Evolutionary conservation across 1,140 invertebrate genomes (phyloP).

Genomic region (Wiebesia pumilae): DNA sequence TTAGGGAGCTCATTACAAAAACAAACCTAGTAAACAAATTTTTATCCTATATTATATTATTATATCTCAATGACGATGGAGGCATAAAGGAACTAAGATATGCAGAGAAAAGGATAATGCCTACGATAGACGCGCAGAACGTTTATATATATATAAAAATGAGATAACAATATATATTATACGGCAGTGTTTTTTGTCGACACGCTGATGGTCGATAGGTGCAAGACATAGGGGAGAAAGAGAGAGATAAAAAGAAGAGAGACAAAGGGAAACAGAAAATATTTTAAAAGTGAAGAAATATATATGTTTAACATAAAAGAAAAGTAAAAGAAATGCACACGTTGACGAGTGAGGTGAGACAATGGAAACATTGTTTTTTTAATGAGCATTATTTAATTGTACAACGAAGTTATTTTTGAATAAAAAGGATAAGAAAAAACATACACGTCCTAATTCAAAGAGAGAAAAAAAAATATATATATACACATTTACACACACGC

Average conservation of each 20-base stretch:
- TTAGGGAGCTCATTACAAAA: conserved; percentile 34
- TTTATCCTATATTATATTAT: conserved; percentile 37
- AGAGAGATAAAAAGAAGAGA: conserved; percentile 59
- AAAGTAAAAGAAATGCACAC: conserved; percentile 40
- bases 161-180: conserved; percentile 20
- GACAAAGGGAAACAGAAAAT: conserved; percentile 57
- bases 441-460: conserved; percentile 32
- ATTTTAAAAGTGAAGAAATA: conserved; percentile 31
- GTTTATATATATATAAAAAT: conserved; percentile 34
- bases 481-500: conserved; percentile 23
- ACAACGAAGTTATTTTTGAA: conserved; percentile 27
- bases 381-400: conserved; percentile 33
- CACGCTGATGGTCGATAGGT: conserved; percentile 59
- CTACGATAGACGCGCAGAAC: conserved; percentile 38
- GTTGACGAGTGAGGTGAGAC: conserved; percentile 58
- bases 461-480: conserved; percentile 33
- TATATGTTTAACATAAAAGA: conserved; percentile 26
- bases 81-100: conserved; percentile 2
- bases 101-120: neutral
- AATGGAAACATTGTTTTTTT: conserved; percentile 44
- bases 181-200: conserved; percentile 51
- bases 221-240: conserved; percentile 56
- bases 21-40: neutral
- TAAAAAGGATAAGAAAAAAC: conserved; percentile 22
- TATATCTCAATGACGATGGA: conserved; percentile 40